Base-by-base conservation (phyloP, 2,113 vertebrate species). In the Reinhardtius hippoglossoides region DNA sequence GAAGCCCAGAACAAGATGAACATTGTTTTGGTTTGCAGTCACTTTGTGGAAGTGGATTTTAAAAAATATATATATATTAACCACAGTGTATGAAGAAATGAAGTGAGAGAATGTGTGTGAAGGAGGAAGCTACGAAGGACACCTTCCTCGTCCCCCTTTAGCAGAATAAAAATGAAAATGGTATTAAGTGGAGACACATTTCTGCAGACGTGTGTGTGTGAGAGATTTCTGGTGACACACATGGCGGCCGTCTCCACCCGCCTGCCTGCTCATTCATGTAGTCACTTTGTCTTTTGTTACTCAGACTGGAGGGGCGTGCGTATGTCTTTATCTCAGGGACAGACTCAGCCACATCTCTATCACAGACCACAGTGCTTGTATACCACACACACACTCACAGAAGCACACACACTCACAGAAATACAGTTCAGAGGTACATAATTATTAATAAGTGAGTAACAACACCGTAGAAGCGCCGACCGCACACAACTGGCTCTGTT, bases 1-100 rank as follows among this genome's bases (percentile, higher is more conserved):
- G 56, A 70, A 78, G 89, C 90, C 87, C 88, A 92, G 91, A 91
- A 93, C 89, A 87, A 91, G 84, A 89, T 76, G 82, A 82, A 88
- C 88, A 86, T 89, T 89, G 90, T 93, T 92, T 82, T 87, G 84
- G 81, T 89, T 83, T 68, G 74, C 75, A 86, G 74, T 81, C 81
- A 80, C 82, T 82, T 73, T 83, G 78, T 89, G 89, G 89, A 88
- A 91, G 86, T 85, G 76, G 76, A 86, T 89, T 91, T 24, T 1
- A 24, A 24, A 24, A 24, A 24, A 24, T 24, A 24, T 24, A 24
- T 18, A 50, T 18, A 48, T 5, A 50, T 37, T 50, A 50, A 89
- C 87, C 84, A 80, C 79, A 70, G 76, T 82, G 72, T 64, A 77
- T 74, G 73, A 83, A 86, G 61, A 72, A 74, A 69, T 66, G 59